Conservation (phyloP, 2,888 invertebrate species). For the Cancer borealis region DNA sequence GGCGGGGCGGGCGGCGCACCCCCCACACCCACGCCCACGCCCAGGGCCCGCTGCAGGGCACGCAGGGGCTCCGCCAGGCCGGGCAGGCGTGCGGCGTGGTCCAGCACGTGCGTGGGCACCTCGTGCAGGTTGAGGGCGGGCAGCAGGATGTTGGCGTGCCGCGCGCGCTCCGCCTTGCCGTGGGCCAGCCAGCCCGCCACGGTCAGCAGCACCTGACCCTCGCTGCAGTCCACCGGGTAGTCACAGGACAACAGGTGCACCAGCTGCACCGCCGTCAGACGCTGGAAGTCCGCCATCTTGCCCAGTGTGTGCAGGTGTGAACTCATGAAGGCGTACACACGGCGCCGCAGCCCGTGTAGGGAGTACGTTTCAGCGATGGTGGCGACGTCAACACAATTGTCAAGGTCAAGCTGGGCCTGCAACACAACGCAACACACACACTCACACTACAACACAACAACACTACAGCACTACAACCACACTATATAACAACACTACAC, state of each 20-base stretch:
- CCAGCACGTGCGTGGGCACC: slow-evolving; percentile 59
- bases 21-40: slow-evolving; percentile 16
- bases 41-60: slow-evolving; percentile 53
- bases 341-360: slow-evolving; percentile 83
- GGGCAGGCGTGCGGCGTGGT: slow-evolving; percentile 61
- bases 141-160: slow-evolving; percentile 64
- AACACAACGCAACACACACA: not conserved
- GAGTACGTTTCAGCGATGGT: slow-evolving; percentile 86
- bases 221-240: slow-evolving; percentile 86
- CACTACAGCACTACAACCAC: not conserved
- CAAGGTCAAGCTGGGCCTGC: slow-evolving; percentile 85
- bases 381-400: slow-evolving; percentile 87
- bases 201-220: slow-evolving; percentile 83
- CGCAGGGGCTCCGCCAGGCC: slow-evolving; percentile 56
- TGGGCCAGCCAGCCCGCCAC: slow-evolving; percentile 71
- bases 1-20: slow-evolving; percentile 65
- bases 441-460: not conserved
- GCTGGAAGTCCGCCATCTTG: slow-evolving; percentile 83
- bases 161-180: slow-evolving; percentile 51
- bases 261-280: slow-evolving; percentile 84
- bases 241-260: slow-evolving; percentile 84
- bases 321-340: slow-evolving; percentile 85
- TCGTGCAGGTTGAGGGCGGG: slow-evolving; percentile 62
- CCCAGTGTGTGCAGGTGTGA: slow-evolving; percentile 84
- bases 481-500: not conserved